Evolutionary conservation across 2,888 invertebrate genomes (phyloP).

Genomic region (Scaptodrosophila latifasciaeformis): DNA sequence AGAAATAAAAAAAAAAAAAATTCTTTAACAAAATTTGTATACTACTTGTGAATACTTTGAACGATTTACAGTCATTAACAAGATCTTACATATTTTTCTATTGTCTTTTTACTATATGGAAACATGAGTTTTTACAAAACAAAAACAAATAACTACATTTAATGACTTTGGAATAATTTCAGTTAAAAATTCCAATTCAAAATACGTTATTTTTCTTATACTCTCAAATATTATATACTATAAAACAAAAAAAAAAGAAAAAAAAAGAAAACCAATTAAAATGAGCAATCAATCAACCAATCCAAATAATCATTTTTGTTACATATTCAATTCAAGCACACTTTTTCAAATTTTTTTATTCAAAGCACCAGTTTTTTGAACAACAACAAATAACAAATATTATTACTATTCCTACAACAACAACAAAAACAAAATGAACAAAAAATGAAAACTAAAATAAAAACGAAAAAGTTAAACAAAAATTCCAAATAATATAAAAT

Average conservation of each 20-base stretch:
- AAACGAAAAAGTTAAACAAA: not conserved
- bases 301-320: constrained; percentile 53
- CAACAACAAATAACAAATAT: constrained; percentile 24
- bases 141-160: constrained; percentile 55
- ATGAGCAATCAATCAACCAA: constrained; percentile 23
- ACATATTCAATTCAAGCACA: constrained; percentile 58
- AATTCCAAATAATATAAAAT: not conserved
- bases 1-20: not conserved
- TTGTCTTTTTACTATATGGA: constrained; percentile 13
- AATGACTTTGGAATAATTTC: too few species aligned
- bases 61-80: constrained; percentile 17
- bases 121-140: constrained; percentile 22
- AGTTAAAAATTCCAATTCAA: constrained; percentile 11
- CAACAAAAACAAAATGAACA: constrained; percentile 35
- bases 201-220: constrained; percentile 18
- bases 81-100: constrained; percentile 16
- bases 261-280: constrained; percentile 15
- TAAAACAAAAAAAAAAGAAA: constrained; percentile 28
- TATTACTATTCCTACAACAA: not conserved
- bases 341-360: constrained; percentile 58
- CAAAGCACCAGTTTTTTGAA: constrained; percentile 62
- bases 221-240: constrained; percentile 23
- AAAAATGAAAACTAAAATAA: constrained; percentile 8
- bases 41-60: constrained; percentile 37
- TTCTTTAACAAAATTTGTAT: constrained; percentile 54